Evolutionary conservation across 2,888 invertebrate species (phyloP), one percentile per base, ranked within the genome.

Genomic region (Steinernema carpocapsae): DNA sequence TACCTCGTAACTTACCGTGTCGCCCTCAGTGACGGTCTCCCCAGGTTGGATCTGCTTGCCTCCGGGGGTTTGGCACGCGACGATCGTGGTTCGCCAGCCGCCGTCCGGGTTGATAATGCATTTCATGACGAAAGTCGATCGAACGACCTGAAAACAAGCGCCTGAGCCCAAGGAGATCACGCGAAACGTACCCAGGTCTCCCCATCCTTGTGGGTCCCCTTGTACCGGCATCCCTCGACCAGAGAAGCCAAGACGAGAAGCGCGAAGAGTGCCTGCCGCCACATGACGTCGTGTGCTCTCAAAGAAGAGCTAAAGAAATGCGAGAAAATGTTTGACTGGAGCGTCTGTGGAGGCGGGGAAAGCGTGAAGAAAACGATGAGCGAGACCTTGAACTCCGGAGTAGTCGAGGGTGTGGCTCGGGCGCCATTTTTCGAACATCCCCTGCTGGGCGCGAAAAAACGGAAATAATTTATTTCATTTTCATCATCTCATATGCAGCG

Each of bases 71-170:
- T 74, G 72, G 70, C 82, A 82, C 4, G 79, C 81, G 72, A 81
- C 74, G 4, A 80, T 81, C 32, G 77, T 76, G 10, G 80, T 81
- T n/a, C 46, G 43, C 59, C 78, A 78, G 79, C 79, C 80, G 10
- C 79, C 79, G 52, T 52, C 77, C 73, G 81, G 77, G 32, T 71
- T 77, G 70, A 82, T 78, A 0, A 74, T 73, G 72, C 82, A 82
- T 59, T 76, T 76, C 74, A 82, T 80, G 29, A 81, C 78, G 51
- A 82, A 82, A 17, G 79, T 82, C 22, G 79, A 79, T 26, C 81
- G 78, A 26, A 77, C 82, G 12, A 81, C 75, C 82, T 82, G 73
- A 46, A 79, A 70, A 74, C 37, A 10, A 56, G 22, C 26, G 24
- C 14, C 4, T 26, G 26, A 48, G n/a, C n/a, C n/a, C 6, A 4